phyloP scores from a whole-genome alignment of 2,113 vertebrate genomes.

The Etia nguti region DNA sequence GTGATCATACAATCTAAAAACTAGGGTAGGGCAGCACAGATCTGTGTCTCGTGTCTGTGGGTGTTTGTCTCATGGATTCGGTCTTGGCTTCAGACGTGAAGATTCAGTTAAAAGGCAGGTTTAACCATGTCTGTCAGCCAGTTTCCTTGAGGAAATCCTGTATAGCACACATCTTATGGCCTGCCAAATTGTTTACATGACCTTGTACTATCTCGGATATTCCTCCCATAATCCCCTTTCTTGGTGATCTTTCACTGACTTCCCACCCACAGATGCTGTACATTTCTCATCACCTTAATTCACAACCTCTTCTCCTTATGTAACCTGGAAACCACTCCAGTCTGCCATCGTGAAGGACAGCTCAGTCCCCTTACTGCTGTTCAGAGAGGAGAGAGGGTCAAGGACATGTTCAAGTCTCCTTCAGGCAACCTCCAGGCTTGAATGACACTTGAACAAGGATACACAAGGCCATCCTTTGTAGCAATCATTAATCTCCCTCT shows the following conservation, averaged over 20 bases:
- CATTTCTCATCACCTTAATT: not conserved
- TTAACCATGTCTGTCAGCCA: not conserved
- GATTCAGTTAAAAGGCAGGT: not conserved
- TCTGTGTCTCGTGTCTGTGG: not conserved
- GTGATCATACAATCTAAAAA: not conserved
- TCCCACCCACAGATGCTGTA: not conserved
- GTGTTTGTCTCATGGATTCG: not conserved
- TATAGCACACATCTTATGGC: not conserved
- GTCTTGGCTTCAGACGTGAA: fast-evolving
- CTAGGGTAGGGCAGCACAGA: not conserved
- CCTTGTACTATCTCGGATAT: not conserved
- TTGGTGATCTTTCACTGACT: not conserved
- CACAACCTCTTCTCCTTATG: not conserved
- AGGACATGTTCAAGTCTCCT: not conserved
- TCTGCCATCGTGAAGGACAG: not conserved
- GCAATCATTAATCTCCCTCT: not conserved
- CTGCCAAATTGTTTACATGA: not conserved
- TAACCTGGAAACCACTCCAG: not conserved
- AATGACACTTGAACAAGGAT: not conserved
- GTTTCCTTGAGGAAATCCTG: not conserved
- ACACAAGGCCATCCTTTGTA: not conserved
- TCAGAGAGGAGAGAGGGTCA: not conserved
- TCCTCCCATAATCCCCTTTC: not conserved
- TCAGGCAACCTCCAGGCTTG: fast-evolving
- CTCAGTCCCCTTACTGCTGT: not conserved